These are phyloP conservation scores for Salpingus planirostris DNA, from an alignment of 2,888 invertebrate genomes.

Conservation along the genomic window DNA sequence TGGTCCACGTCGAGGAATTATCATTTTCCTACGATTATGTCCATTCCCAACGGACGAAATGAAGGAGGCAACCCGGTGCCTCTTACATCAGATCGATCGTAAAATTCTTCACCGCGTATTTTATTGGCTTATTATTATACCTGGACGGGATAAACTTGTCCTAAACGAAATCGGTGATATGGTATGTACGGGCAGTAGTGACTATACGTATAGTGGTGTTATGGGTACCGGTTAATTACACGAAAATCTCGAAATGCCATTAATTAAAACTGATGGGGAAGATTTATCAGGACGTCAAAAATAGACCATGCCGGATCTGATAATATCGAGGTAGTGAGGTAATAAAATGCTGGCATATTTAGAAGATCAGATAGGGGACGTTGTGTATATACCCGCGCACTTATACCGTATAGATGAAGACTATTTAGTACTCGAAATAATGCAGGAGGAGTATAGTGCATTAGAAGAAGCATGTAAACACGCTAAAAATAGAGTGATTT, in stretches of 20 bases:
- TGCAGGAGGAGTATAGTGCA: slow-evolving; percentile 26
- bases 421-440: slow-evolving; percentile 36
- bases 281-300: slow-evolving; percentile 41
- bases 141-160: too few species aligned
- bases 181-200: too few species aligned
- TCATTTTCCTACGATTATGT: too few species aligned
- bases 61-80: too few species aligned
- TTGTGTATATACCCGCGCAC: slow-evolving; percentile 1
- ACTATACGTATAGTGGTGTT: too few species aligned
- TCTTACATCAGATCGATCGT: too few species aligned
- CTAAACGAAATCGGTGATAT: too few species aligned
- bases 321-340: slow-evolving; percentile 34
- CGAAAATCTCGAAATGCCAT: slow-evolving; percentile 22
- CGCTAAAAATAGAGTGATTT: slow-evolving; percentile 27
- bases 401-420: slow-evolving; percentile 18
- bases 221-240: too few species aligned
- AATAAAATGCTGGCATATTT: slow-evolving; percentile 42
- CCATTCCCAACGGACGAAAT: too few species aligned
- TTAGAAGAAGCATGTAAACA: slow-evolving; percentile 26
- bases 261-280: slow-evolving; percentile 41
- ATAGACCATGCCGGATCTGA: slow-evolving; percentile 40
- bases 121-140: too few species aligned
- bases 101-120: too few species aligned
- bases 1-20: too few species aligned
- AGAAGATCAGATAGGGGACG: slow-evolving; percentile 26